Conservation (phyloP, 2,797 vertebrate species). For the Gephyroberyx darwinii region DNA sequence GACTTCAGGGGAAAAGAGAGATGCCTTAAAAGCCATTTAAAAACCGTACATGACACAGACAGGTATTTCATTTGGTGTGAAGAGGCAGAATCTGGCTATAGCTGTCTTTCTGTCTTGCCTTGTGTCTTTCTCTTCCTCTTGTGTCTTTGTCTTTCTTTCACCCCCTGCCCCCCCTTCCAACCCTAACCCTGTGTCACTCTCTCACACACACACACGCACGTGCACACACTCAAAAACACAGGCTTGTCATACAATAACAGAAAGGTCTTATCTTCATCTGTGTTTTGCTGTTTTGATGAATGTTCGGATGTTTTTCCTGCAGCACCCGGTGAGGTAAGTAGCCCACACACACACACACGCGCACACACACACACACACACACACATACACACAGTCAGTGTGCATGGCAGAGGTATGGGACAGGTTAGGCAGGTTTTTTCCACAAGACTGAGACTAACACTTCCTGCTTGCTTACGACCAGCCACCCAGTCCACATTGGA, state of each 20-base stretch:
- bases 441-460: slow-evolving; percentile 63
- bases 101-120: slow-evolving; percentile 46
- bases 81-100: slow-evolving; percentile 46
- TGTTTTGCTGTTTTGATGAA: slow-evolving; percentile 75
- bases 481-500: slow-evolving; percentile 61
- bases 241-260: slow-evolving; percentile 60
- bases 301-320: slow-evolving; percentile 81
- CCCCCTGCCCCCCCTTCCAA: no score
- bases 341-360: slow-evolving; percentile 66
- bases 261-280: slow-evolving; percentile 73
- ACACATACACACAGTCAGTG: slow-evolving; percentile 9
- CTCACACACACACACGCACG: slow-evolving; percentile 6
- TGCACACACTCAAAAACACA: slow-evolving; percentile 50
- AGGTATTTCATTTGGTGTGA: slow-evolving; percentile 49
- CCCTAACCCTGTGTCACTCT: no score
- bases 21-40: slow-evolving; percentile 45
- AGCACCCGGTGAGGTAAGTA: slow-evolving; percentile 72
- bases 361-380: slow-evolving; percentile 27
- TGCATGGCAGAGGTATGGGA: slow-evolving; percentile 35
- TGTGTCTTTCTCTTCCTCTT: slow-evolving; percentile 5
- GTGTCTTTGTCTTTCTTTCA: slow-evolving; percentile 1
- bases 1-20: slow-evolving; percentile 26
- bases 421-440: slow-evolving; percentile 72
- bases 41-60: slow-evolving; percentile 33
- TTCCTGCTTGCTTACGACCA: slow-evolving; percentile 58